phyloP scores from a whole-genome alignment of 2,888 invertebrate genomes.

The Papilio gigon region DNA sequence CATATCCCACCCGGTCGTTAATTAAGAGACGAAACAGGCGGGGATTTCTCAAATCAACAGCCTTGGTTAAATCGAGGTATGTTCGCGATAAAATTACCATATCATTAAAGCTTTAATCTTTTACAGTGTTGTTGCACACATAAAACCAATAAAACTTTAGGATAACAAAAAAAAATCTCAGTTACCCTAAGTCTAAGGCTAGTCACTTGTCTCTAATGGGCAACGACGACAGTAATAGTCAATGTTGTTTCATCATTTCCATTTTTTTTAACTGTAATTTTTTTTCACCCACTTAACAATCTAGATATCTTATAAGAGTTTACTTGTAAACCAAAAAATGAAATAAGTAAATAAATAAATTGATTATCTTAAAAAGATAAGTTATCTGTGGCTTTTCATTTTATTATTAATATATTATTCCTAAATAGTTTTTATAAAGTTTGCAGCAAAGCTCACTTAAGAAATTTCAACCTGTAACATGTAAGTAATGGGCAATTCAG shows the following conservation, averaged over 20 bases:
- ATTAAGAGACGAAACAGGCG: conserved; percentile 34
- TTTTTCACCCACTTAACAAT: no score
- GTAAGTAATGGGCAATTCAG: conserved; percentile 55
- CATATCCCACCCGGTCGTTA: conserved; percentile 38
- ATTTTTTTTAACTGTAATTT: no score
- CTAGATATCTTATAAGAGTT: no score
- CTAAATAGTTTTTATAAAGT: conserved; percentile 8
- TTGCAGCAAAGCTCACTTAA: conserved; percentile 38
- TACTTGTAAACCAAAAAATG: no score
- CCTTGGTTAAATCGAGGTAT: conserved; percentile 19
- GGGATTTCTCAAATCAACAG: conserved; percentile 35
- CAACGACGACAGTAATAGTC: background rate
- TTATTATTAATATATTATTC: background rate
- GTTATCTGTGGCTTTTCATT: background rate
- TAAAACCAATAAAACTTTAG: background rate
- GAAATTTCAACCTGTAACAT: conserved; percentile 47
- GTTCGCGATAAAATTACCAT: conserved; percentile 32
- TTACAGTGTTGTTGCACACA: conserved; percentile 26
- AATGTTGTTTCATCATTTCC: no score
- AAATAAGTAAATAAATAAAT: no score
- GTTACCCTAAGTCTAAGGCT: background rate
- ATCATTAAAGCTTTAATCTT: conserved; percentile 28
- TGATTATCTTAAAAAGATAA: background rate
- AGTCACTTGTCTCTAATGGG: background rate
- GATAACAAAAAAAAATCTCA: background rate